Evolutionary conservation across 2,888 invertebrate species (phyloP).

Genomic region (Endomychus coccineus): DNA sequence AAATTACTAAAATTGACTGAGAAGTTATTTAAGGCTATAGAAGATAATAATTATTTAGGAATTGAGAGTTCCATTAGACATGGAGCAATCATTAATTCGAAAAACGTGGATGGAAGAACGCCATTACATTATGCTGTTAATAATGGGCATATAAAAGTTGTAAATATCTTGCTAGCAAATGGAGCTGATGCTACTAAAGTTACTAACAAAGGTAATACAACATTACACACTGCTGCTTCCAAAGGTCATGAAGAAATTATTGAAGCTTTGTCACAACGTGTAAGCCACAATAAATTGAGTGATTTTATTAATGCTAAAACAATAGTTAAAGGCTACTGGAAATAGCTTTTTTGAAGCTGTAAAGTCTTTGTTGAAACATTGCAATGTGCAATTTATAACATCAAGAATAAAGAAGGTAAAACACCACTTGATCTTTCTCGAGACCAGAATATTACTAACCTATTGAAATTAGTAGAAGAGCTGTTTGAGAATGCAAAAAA

Average conservation of each 20-base stretch:
- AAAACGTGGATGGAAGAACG: conserved; percentile 14
- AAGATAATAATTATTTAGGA: not conserved
- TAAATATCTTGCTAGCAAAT: conserved; percentile 11
- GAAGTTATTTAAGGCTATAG: not conserved
- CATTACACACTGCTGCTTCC: conserved; percentile 20
- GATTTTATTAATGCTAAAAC: conserved; percentile 24
- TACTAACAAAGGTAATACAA: conserved; percentile 17
- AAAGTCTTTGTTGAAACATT: conserved; percentile 17
- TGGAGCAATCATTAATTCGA: conserved; percentile 18
- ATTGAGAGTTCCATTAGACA: conserved; percentile 1
- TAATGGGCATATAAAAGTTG: conserved; percentile 12
- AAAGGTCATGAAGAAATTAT: conserved; percentile 15
- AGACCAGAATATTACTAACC: conserved; percentile 15
- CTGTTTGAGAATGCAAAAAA: conserved; percentile 18
- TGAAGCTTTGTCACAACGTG: conserved; percentile 12
- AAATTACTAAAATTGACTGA: not conserved
- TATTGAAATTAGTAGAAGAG: conserved; percentile 20
- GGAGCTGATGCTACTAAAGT: conserved; percentile 17
- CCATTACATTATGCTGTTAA: conserved; percentile 23
- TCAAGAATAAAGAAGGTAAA: conserved; percentile 20
- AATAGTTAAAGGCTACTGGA: conserved; percentile 18
- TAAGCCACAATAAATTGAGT: conserved; percentile 16
- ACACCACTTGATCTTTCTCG: conserved; percentile 22
- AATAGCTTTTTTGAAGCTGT: conserved; percentile 18
- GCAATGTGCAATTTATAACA: conserved; percentile 22